A percentile compares a stretch with the other conserved stretches of the same genome.
Evolutionary conservation across 2,888 invertebrate genomes (phyloP).

Genomic region (Carcina quercana): DNA sequence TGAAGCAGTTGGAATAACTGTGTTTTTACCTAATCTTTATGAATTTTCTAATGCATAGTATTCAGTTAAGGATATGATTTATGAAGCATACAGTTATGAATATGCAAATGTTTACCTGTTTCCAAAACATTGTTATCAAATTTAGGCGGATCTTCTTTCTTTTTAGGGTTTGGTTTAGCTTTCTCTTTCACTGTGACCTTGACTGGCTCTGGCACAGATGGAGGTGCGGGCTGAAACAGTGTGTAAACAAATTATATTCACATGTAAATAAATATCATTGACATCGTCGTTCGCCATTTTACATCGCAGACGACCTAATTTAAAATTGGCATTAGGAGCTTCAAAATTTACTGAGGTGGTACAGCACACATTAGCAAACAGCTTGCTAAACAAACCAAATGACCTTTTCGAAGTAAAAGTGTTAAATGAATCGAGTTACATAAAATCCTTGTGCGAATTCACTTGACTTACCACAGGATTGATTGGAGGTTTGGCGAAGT

Average conservation of each 20-base stretch:
- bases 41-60: too few species aligned
- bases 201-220: conserved; percentile 24
- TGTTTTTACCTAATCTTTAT: too few species aligned
- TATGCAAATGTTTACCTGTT: conserved; percentile 35
- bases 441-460: conserved; percentile 18
- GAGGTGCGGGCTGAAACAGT: conserved; percentile 37
- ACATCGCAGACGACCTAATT: neutral
- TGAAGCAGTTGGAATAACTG: too few species aligned
- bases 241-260: conserved; percentile 13
- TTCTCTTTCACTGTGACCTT: conserved; percentile 31
- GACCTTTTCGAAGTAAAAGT: neutral
- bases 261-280: conserved; percentile 1
- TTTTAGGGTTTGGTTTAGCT: conserved; percentile 31
- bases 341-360: too few species aligned
- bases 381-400: too few species aligned
- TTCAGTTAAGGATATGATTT: too few species aligned
- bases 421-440: conserved; percentile 16
- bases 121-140: conserved; percentile 46
- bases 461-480: conserved; percentile 49
- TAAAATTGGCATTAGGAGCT: too few species aligned
- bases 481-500: conserved; percentile 36
- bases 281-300: conserved; percentile 8
- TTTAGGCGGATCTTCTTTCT: conserved; percentile 41
- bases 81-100: too few species aligned
- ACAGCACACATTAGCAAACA: too few species aligned